A percentile compares a stretch with the other conserved stretches of the same genome.
Evolutionary conservation across 2,888 invertebrate genomes (phyloP).

Genomic region (Cistogaster globosa): DNA sequence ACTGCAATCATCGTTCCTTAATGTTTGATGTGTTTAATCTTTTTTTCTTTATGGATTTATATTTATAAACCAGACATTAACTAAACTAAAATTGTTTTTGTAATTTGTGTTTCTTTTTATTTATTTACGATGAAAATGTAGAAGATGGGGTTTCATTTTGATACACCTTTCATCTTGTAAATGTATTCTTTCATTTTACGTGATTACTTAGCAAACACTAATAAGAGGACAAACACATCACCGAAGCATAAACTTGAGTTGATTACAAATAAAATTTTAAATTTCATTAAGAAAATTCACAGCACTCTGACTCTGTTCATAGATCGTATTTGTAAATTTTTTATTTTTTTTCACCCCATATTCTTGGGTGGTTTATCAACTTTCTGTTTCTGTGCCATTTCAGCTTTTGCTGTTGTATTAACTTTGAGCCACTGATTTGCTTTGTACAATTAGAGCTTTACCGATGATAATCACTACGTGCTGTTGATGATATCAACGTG

Average conservation of each 20-base stretch:
- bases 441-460: slow-evolving; percentile 68
- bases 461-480: slow-evolving; percentile 71
- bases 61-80: no score
- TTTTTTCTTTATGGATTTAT: no score
- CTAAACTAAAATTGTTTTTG: background rate
- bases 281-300: slow-evolving; percentile 59
- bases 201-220: no score
- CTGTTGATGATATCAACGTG: slow-evolving; percentile 69
- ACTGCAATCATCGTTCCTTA: no score
- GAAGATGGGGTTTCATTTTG: background rate
- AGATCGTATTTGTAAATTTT: slow-evolving; percentile 3
- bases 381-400: slow-evolving; percentile 7
- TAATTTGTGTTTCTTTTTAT: background rate
- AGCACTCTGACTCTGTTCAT: slow-evolving; percentile 32
- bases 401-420: slow-evolving; percentile 52
- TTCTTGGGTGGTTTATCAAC: slow-evolving; percentile 1
- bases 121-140: background rate
- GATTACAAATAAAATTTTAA: slow-evolving; percentile 61
- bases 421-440: slow-evolving; percentile 75
- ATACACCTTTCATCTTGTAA: background rate
- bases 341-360: background rate
- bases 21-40: no score
- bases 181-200: no score
- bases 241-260: background rate
- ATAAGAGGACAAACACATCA: background rate